phyloP scores from a whole-genome alignment of 2,888 invertebrate species.

The Polydrusus tereticollis region DNA sequence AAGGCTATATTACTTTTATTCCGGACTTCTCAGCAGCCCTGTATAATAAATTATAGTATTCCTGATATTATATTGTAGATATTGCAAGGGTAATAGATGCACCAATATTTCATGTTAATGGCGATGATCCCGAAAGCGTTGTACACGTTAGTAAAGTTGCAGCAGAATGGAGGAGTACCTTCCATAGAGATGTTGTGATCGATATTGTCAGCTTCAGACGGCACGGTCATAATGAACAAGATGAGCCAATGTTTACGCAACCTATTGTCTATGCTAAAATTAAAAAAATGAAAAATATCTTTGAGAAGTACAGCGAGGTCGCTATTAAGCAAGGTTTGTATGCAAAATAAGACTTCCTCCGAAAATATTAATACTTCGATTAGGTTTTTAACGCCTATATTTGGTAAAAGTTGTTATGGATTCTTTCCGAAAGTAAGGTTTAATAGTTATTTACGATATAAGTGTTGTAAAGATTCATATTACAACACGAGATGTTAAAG shows the following conservation, averaged over 20 bases:
- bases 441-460: too few relatives aligned
- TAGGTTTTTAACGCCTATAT: too few relatives aligned
- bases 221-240: conserved; percentile 96
- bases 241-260: conserved; percentile 97
- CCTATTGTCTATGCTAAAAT: conserved; percentile 97
- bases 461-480: too few relatives aligned
- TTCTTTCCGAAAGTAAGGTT: too few relatives aligned
- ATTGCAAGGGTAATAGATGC: conserved; percentile 92
- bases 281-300: conserved; percentile 78
- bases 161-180: conserved; percentile 91
- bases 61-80: conserved; percentile 74
- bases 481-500: too few relatives aligned
- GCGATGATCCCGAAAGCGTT: conserved; percentile 92
- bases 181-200: conserved; percentile 94
- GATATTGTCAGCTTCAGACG: conserved; percentile 93
- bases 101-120: conserved; percentile 94
- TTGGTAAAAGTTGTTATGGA: too few relatives aligned
- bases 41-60: too few relatives aligned
- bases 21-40: too few relatives aligned
- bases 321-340: conserved; percentile 77
- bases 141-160: conserved; percentile 92
- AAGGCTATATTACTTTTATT: too few relatives aligned
- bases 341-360: too few relatives aligned
- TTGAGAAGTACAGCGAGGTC: conserved; percentile 86
- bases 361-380: too few relatives aligned